These are phyloP conservation scores for Cryptoprocta ferox DNA, from an alignment of 2,797 vertebrate genomes.

Conservation along the genomic window DNA sequence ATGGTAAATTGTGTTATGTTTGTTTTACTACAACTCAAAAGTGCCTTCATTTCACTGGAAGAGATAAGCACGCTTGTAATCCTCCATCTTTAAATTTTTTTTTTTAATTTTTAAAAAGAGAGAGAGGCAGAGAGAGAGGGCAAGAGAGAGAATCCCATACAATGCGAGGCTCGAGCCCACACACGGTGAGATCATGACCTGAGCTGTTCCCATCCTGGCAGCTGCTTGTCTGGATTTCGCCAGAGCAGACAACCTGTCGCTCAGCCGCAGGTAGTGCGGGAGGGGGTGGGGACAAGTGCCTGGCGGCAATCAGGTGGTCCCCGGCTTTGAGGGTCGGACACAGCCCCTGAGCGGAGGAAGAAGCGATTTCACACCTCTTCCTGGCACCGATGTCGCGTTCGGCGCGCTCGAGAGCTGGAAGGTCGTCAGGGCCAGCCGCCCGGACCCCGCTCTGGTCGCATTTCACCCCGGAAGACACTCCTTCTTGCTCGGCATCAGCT, in stretches of 20 bases:
- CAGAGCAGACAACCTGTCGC: background rate
- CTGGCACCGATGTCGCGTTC: rapidly evolving
- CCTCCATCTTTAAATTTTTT: too few relatives aligned
- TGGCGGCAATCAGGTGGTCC: background rate
- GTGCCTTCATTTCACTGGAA: background rate
- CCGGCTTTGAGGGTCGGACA: constrained; percentile 12
- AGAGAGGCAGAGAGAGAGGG: too few relatives aligned
- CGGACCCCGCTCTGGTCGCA: background rate
- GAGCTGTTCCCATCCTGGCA: background rate
- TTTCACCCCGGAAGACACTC: background rate
- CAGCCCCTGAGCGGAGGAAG: background rate
- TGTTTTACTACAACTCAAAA: background rate
- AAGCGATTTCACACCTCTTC: background rate
- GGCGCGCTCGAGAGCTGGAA: rapidly evolving
- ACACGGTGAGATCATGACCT: too few relatives aligned
- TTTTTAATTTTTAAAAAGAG: too few relatives aligned
- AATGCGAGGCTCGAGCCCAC: too few relatives aligned
- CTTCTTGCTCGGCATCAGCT: background rate
- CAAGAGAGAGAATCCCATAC: too few relatives aligned
- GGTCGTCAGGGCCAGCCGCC: rapidly evolving
- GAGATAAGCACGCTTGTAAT: background rate
- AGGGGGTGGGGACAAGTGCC: background rate
- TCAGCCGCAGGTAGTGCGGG: background rate
- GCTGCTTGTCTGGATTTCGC: background rate
- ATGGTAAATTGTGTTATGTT: background rate